These are phyloP conservation scores for Galeopterus variegatus DNA, from an alignment of 2,113 vertebrate genomes.

Conservation along the genomic window DNA sequence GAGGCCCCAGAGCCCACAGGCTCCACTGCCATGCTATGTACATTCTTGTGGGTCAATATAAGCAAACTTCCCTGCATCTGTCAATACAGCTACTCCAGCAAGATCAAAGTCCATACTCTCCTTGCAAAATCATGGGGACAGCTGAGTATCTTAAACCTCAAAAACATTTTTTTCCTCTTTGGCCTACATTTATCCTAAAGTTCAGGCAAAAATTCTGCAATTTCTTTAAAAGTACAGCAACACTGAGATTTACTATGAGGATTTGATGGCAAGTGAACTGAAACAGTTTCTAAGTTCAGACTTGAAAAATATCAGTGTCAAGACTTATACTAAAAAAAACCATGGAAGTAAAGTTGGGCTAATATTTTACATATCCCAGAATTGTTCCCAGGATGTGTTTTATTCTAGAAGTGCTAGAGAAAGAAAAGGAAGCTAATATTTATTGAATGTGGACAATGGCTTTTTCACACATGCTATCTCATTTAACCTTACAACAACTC, in stretches of 20 bases:
- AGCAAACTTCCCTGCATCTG: not conserved
- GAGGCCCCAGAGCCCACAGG: not conserved
- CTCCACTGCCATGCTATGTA: not conserved
- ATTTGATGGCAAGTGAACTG: not conserved
- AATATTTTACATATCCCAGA: slow-evolving; percentile 29
- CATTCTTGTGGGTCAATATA: not conserved
- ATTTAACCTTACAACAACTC: not conserved
- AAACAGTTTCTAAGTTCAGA: not conserved
- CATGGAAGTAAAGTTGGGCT: not conserved
- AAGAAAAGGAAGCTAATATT: slow-evolving; percentile 3
- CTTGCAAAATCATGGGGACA: not conserved
- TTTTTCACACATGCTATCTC: not conserved
- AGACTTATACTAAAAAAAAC: slow-evolving; percentile 2
- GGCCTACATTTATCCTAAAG: not conserved
- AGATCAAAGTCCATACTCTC: not conserved
- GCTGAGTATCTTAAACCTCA: not conserved
- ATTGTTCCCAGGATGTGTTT: slow-evolving; percentile 48
- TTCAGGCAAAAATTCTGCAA: not conserved
- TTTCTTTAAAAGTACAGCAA: not conserved
- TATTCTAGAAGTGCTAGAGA: slow-evolving; percentile 46
- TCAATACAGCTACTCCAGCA: not conserved
- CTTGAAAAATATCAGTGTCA: not conserved
- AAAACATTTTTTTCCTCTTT: not conserved
- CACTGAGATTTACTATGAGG: not conserved
- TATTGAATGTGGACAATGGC: slow-evolving; percentile 2